Percentiles rank a stretch among this genome's conserved stretches.
phyloP scores from a whole-genome alignment of 2,888 invertebrate genomes.

The Antitype chi region DNA sequence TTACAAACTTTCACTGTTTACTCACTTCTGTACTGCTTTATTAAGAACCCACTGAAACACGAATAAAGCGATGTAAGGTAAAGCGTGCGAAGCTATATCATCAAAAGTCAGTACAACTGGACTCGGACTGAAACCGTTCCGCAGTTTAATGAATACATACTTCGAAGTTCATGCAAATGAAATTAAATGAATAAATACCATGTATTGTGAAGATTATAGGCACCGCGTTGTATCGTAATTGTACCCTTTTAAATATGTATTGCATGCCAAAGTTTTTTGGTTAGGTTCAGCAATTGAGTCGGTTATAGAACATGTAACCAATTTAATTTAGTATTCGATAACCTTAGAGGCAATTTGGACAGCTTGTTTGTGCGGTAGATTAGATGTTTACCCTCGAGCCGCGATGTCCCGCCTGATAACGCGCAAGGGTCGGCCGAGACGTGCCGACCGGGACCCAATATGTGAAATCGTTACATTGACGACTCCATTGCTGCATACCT shows the following conservation, averaged over 20 bases:
- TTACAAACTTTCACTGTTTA: constrained; percentile 78
- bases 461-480: constrained; percentile 82
- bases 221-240: constrained; percentile 40
- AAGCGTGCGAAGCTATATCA: constrained; percentile 25
- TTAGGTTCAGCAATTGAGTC: constrained; percentile 69
- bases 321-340: constrained; percentile 87
- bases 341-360: constrained; percentile 84
- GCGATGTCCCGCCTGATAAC: constrained; percentile 85
- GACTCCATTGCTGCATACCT: constrained; percentile 80
- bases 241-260: constrained; percentile 57
- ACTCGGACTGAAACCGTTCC: not conserved
- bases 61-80: constrained; percentile 29
- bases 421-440: constrained; percentile 79
- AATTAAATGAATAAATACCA: constrained; percentile 43
- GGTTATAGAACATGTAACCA: constrained; percentile 78
- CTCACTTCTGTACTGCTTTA: constrained; percentile 65
- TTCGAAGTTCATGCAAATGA: constrained; percentile 27
- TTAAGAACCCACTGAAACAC: constrained; percentile 59
- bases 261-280: constrained; percentile 66
- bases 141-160: constrained; percentile 21
- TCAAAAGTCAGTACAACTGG: constrained; percentile 3
- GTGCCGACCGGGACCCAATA: constrained; percentile 81
- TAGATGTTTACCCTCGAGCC: constrained; percentile 85
- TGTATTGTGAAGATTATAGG: constrained; percentile 43
- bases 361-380: constrained; percentile 86